Base-by-base conservation (phyloP, 2,113 vertebrate genomes). In the Vidua macroura region DNA sequence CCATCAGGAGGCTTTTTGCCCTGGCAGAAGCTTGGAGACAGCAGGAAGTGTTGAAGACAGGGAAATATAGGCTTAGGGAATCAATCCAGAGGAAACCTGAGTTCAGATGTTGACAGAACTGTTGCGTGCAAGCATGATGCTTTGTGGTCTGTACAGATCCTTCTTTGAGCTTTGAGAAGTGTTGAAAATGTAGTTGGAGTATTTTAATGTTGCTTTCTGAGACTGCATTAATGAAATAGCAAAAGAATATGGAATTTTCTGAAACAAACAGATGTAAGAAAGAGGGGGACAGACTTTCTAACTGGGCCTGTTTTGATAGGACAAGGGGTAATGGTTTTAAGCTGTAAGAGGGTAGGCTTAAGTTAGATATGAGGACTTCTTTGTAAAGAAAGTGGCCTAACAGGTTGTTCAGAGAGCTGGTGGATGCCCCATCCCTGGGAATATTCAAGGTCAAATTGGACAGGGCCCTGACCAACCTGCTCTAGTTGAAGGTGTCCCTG, bases 291-390 rank as follows among this genome's bases (percentile, higher is more conserved):
- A 43, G 33, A 58, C 7, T 52, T 60, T 72, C 44, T 46, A 53
- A 8, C 5, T 24, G 23, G 13, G 6, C 1, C 2, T 73, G 5
- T 59, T 35, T n/a, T 7, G 4, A 13, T 13, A 39, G 17, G 24
- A 58, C 6, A 31, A 35, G 6, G 23, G 6, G 0, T 58, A 28
- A 11, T 66, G 30, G 9, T 24, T 67, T 90, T 59, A n/a, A 81
- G 46, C 18, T 35, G 2, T 21, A 55, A 55, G 46, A 44, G 4
- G 3, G 9, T 56, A 44, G 16, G 21, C 46, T 62, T 7, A 44
- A 15, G 10, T 15, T 22, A 81, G 11, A 6, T 69, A 1, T 21
- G 31, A 46, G 31, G 25, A 44, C 6, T 18, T 62, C 9, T n/a
- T 59, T 39, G 8, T 19, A 1, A 11, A 30, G 22, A 35, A 30